These are phyloP conservation scores for Drosophila imparisetae DNA, from an alignment of 2,888 invertebrate species.

Conservation along the genomic window DNA sequence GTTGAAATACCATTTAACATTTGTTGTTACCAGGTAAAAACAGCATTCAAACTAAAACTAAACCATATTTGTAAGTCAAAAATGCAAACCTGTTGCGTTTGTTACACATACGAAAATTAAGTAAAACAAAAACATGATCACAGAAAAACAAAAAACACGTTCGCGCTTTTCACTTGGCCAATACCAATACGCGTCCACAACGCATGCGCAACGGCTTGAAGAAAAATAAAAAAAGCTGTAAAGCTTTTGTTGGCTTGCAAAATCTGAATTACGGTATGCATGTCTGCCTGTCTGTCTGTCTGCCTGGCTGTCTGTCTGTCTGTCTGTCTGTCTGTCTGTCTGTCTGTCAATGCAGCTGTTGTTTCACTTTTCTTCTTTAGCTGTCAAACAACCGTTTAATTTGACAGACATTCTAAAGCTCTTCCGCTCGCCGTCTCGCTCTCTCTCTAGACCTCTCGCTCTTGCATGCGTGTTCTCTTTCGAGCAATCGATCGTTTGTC, in stretches of 20 bases:
- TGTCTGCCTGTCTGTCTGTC: too few species aligned
- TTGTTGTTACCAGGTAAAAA: slow-evolving; percentile 46
- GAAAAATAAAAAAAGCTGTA: slow-evolving; percentile 18
- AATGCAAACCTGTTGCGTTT: slow-evolving; percentile 64
- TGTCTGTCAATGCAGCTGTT: slow-evolving; percentile 37
- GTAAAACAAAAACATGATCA: slow-evolving; percentile 10
- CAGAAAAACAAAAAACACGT: slow-evolving; percentile 39
- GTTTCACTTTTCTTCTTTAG: slow-evolving; percentile 67
- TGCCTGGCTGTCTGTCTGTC: neutral
- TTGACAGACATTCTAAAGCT: slow-evolving; percentile 48
- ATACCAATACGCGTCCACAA: slow-evolving; percentile 24
- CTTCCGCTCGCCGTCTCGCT: slow-evolving; percentile 25
- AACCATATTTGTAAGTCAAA: slow-evolving; percentile 14
- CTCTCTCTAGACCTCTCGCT: slow-evolving; percentile 9
- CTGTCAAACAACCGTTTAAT: slow-evolving; percentile 39
- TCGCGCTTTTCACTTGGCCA: slow-evolving; percentile 75
- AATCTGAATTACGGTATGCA: slow-evolving; percentile 40
- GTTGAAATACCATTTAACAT: slow-evolving; percentile 16
- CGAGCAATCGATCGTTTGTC: slow-evolving; percentile 18
- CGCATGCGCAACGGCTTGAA: slow-evolving; percentile 64
- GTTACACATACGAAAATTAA: slow-evolving; percentile 58
- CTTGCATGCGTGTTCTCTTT: slow-evolving; percentile 11
- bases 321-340: neutral
- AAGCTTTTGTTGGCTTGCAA: slow-evolving; percentile 41
- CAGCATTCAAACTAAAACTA: slow-evolving; percentile 9